These are phyloP conservation scores for Vultur gryphus DNA, from an alignment of 2,797 vertebrate species.

Conservation along the genomic window DNA sequence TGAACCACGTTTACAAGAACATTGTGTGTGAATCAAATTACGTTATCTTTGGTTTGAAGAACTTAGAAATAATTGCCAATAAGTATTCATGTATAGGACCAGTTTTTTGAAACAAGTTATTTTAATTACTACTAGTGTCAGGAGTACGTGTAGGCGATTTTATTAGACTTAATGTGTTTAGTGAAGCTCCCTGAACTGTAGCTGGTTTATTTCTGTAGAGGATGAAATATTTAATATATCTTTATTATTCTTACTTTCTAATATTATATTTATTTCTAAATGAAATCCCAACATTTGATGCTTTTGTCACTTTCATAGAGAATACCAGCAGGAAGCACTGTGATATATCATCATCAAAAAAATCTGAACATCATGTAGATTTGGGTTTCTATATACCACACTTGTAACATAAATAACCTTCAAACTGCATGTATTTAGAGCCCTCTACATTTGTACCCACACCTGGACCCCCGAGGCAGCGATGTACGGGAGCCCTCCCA, in stretches of 20 bases:
- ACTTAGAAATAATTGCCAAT: constrained; percentile 83
- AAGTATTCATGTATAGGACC: constrained; percentile 80
- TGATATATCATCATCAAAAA: neutral
- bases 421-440: neutral
- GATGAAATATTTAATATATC: constrained; percentile 61
- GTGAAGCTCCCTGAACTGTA: constrained; percentile 69
- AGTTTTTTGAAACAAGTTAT: constrained; percentile 78
- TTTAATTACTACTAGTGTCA: constrained; percentile 80
- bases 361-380: neutral
- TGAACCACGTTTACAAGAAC: constrained; percentile 76
- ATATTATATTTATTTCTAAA: constrained; percentile 45
- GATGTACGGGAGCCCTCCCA: neutral
- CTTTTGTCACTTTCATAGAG: neutral
- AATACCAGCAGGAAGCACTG: neutral
- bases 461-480: neutral
- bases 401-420: neutral
- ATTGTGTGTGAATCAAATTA: constrained; percentile 82
- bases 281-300: constrained; percentile 10
- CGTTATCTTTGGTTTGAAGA: constrained; percentile 79
- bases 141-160: constrained; percentile 75
- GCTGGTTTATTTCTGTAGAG: constrained; percentile 64
- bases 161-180: constrained; percentile 77
- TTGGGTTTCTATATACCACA: neutral
- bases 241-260: constrained; percentile 46
- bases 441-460: neutral